phyloP scores from a whole-genome alignment of 2,797 vertebrate genomes.

The Megalops cyprinoides region DNA sequence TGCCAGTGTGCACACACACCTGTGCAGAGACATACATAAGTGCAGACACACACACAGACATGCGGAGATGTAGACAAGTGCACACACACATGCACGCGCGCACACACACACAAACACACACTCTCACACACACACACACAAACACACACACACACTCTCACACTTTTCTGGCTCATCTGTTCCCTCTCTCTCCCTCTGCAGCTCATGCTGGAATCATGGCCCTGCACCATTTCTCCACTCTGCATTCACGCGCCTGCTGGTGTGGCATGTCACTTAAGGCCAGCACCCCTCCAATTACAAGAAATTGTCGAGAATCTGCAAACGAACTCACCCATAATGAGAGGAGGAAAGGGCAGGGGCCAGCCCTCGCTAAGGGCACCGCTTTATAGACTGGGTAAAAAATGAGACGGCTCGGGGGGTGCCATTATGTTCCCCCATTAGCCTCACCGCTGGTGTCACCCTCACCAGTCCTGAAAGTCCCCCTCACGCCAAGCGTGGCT shows the following conservation, averaged over 20 bases:
- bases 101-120: too few relatives aligned
- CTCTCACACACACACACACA: too few relatives aligned
- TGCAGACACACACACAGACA: background rate
- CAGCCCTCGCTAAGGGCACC: constrained; percentile 52
- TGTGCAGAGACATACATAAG: background rate
- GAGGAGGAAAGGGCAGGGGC: constrained; percentile 56
- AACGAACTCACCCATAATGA: constrained; percentile 65
- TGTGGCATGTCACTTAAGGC: too few relatives aligned
- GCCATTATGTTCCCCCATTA: constrained; percentile 63
- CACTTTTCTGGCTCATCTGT: too few relatives aligned
- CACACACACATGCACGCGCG: too few relatives aligned
- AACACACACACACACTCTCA: too few relatives aligned
- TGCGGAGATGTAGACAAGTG: too few relatives aligned
- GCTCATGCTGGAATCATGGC: too few relatives aligned
- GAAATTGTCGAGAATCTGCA: constrained; percentile 60
- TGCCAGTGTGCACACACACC: too few relatives aligned
- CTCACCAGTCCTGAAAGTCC: constrained; percentile 64
- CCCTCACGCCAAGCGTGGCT: constrained; percentile 71
- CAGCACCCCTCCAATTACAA: constrained; percentile 54
- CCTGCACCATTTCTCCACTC: too few relatives aligned
- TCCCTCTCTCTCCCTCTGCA: too few relatives aligned
- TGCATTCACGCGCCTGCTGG: too few relatives aligned
- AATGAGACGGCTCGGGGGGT: constrained; percentile 55
- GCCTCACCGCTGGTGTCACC: constrained; percentile 32
- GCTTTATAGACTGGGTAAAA: constrained; percentile 50